Evolutionary conservation across 2,797 vertebrate species (phyloP), one percentile per base, ranked within the genome.

Genomic region (Gymnoscopelus braueri): DNA sequence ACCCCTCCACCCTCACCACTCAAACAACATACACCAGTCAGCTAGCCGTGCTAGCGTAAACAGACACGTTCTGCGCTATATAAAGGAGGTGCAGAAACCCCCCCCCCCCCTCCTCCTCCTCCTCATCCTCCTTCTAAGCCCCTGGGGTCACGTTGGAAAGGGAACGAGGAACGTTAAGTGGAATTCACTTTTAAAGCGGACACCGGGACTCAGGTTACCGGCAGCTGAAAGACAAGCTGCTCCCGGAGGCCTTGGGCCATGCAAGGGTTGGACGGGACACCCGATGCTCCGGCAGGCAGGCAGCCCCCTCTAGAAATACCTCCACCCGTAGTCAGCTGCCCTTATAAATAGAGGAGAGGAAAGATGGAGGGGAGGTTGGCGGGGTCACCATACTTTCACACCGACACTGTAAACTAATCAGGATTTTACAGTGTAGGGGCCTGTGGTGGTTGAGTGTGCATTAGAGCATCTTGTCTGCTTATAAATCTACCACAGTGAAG

Each of bases 141-240:
- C 84, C 76, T 60, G 68, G 23, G 83, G 83, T 86, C 88, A 83
- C 83, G 85, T 86, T 86, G 78, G 86, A 88, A 91, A 86, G 83
- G 89, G 84, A 76, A 91, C 87, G 83, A 88, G 86, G 90, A 87
- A 87, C 74, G 90, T 93, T 92, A 92, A 94, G 92, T 91, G 91
- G 91, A 94, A 93, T 93, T 92, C 90, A 93, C 91, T 93, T 93
- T 88, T 89, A 86, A 92, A 91, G 85, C 86, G 85, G 89, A 94
- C 92, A 89, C 91, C 81, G 63, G 56, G 87, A 79, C 81, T 94
- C 85, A 19, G 63, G 89, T 94, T 94, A 90, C 93, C 70, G 75
- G 76, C 70, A 73, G 79, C 84, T 86, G 93, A 85, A 91, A 93
- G 63, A 48, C 79, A 86, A 92, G 75, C 84, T 74, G 70, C 72